Evolutionary conservation across 2,113 vertebrate genomes (phyloP).

Genomic region (Petromus typicus): DNA sequence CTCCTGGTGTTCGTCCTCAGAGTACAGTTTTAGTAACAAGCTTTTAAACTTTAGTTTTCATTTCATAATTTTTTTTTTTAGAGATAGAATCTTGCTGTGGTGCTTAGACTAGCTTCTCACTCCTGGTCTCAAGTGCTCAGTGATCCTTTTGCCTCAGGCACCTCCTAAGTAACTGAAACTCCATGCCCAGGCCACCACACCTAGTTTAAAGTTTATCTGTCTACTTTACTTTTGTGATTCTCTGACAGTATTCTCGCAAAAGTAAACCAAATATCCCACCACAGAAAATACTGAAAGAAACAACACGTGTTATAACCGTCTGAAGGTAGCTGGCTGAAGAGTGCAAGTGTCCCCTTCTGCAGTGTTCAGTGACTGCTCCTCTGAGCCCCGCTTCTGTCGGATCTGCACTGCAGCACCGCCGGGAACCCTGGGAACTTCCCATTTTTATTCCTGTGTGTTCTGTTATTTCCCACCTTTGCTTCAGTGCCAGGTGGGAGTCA

Average conservation of each 20-base stretch:
- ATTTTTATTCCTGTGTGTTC: not conserved
- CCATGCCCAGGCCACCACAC: not conserved
- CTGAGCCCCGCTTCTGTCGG: not conserved
- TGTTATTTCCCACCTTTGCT: slow-evolving; percentile 30
- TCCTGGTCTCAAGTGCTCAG: not conserved
- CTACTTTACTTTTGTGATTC: not conserved
- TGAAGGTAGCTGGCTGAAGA: not conserved
- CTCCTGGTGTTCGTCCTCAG: not conserved
- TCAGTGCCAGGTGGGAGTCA: slow-evolving; percentile 39
- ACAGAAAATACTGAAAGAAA: not conserved
- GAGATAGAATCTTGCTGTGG: not conserved
- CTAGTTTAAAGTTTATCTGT: not conserved
- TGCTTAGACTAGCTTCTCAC: not conserved
- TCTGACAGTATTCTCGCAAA: slow-evolving; percentile 8
- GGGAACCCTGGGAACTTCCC: slow-evolving; percentile 22
- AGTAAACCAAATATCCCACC: not conserved
- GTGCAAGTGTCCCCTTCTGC: not conserved
- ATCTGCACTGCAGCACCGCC: not conserved
- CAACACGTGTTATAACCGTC: not conserved
- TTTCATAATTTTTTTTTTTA: not conserved
- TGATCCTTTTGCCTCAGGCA: not conserved
- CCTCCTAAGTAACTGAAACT: not conserved
- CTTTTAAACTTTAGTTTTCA: not conserved
- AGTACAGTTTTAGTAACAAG: not conserved
- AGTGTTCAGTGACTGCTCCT: not conserved